phyloP scores from a whole-genome alignment of 2,888 invertebrate species.

The Aleiodes leptofemur region DNA sequence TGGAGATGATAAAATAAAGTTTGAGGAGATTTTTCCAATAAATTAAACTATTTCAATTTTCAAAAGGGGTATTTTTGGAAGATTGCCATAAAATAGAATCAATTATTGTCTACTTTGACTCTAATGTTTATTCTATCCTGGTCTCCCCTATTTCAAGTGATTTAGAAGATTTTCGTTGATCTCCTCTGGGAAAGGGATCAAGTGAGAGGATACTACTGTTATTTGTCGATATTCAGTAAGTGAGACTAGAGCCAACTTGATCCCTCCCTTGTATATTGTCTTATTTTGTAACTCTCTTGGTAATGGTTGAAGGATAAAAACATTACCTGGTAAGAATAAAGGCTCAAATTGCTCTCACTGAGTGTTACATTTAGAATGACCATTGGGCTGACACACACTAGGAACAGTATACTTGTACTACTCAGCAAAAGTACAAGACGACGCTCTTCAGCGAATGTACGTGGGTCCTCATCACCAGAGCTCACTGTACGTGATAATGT shows the following conservation, averaged over 20 bases:
- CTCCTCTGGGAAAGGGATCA: conserved; percentile 4
- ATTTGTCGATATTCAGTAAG: conserved; percentile 15
- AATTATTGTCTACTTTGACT: no score
- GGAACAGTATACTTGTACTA: conserved; percentile 82
- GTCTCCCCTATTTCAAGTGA: neutral
- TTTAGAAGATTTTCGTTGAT: conserved; percentile 19
- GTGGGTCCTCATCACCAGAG: conserved; percentile 79
- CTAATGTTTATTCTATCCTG: neutral
- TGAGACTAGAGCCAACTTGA: conserved; percentile 6
- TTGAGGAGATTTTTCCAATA: no score
- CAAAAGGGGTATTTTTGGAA: no score
- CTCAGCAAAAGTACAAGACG: conserved; percentile 81
- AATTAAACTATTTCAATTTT: no score
- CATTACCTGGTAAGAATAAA: conserved; percentile 81
- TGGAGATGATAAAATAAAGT: no score
- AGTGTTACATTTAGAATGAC: conserved; percentile 83
- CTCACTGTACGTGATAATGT: conserved; percentile 79
- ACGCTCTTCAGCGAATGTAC: conserved; percentile 83
- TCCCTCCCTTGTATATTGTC: neutral
- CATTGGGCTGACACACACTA: conserved; percentile 84
- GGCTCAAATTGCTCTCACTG: conserved; percentile 79
- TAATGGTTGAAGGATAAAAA: no score
- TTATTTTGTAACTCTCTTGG: neutral
- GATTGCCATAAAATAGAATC: no score
- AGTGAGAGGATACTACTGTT: neutral